Percentiles rank a stretch among this genome's conserved stretches.
These are phyloP conservation scores for Parthenolecanium corni DNA, from an alignment of 2,888 invertebrate genomes.

Conservation along the genomic window DNA sequence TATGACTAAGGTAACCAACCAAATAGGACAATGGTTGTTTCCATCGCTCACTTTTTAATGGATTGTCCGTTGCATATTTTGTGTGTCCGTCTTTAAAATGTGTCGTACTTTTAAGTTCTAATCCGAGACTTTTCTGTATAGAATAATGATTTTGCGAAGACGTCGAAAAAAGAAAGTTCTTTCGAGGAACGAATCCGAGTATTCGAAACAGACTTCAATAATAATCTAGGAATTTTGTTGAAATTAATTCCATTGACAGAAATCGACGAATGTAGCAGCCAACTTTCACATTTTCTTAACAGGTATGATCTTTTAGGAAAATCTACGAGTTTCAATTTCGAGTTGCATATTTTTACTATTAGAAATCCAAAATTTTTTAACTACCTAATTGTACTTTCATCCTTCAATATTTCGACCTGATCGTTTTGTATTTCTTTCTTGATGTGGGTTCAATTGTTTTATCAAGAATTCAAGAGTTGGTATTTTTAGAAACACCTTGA, in stretches of 20 bases:
- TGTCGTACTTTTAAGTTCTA: neutral
- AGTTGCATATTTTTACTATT: too few relatives aligned
- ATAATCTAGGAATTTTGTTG: conserved; percentile 18
- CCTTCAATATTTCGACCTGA: too few relatives aligned
- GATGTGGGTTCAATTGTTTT: too few relatives aligned
- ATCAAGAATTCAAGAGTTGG: neutral
- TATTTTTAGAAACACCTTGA: neutral
- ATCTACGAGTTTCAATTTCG: too few relatives aligned
- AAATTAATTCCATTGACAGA: conserved; percentile 13
- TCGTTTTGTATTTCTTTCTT: too few relatives aligned
- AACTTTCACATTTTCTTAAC: conserved; percentile 18
- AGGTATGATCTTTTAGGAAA: conserved; percentile 1
- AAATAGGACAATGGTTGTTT: too few relatives aligned
- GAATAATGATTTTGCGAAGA: neutral
- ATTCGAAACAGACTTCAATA: conserved; percentile 19
- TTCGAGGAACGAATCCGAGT: conserved; percentile 18
- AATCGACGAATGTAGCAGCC: conserved; percentile 16
- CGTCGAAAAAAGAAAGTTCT: conserved; percentile 3
- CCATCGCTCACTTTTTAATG: too few relatives aligned
- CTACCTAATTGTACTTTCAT: too few relatives aligned
- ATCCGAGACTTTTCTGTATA: neutral
- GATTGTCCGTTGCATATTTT: too few relatives aligned
- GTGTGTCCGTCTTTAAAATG: neutral
- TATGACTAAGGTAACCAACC: too few relatives aligned
- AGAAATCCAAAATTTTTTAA: too few relatives aligned